A percentile compares a stretch with the other conserved stretches of the same genome.
These are phyloP conservation scores for Poecile montanus DNA, from an alignment of 2,797 vertebrate species.

Conservation along the genomic window DNA sequence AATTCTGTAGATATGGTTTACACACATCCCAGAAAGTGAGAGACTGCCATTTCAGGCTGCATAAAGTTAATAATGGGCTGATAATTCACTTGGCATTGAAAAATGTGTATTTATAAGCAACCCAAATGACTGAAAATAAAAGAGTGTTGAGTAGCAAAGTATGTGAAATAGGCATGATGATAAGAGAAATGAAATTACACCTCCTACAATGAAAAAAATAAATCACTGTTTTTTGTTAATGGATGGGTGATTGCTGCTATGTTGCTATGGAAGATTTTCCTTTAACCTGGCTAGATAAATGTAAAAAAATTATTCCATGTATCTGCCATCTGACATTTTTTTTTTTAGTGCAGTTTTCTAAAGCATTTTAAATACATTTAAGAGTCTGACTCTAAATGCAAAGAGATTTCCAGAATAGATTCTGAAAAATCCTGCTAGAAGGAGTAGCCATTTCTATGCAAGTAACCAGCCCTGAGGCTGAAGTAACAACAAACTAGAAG, in stretches of 20 bases:
- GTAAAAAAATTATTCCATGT: slow-evolving; percentile 35
- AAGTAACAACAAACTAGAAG: neutral
- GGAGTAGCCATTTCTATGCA: neutral
- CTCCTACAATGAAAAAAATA: slow-evolving; percentile 57
- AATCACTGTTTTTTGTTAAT: slow-evolving; percentile 45
- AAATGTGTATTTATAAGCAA: slow-evolving; percentile 76
- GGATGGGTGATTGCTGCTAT: slow-evolving; percentile 55
- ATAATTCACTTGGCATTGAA: slow-evolving; percentile 71
- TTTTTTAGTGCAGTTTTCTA: neutral
- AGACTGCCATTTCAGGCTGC: slow-evolving; percentile 9
- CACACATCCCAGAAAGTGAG: neutral
- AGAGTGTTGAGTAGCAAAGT: slow-evolving; percentile 68
- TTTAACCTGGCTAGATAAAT: slow-evolving; percentile 50
- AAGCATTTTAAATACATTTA: slow-evolving; percentile 27
- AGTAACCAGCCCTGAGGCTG: neutral
- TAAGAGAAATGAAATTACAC: slow-evolving; percentile 71
- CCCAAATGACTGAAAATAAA: slow-evolving; percentile 70
- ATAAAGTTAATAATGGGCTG: slow-evolving; percentile 67
- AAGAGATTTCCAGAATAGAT: neutral
- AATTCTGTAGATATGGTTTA: slow-evolving; percentile 36
- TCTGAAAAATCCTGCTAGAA: neutral
- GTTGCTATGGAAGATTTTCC: slow-evolving; percentile 41
- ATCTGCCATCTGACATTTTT: slow-evolving; percentile 34
- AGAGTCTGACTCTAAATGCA: neutral
- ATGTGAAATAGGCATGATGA: slow-evolving; percentile 64